These are phyloP conservation scores for Melanotaenia trifasciata DNA, from an alignment of 2,797 vertebrate species.

Conservation along the genomic window DNA sequence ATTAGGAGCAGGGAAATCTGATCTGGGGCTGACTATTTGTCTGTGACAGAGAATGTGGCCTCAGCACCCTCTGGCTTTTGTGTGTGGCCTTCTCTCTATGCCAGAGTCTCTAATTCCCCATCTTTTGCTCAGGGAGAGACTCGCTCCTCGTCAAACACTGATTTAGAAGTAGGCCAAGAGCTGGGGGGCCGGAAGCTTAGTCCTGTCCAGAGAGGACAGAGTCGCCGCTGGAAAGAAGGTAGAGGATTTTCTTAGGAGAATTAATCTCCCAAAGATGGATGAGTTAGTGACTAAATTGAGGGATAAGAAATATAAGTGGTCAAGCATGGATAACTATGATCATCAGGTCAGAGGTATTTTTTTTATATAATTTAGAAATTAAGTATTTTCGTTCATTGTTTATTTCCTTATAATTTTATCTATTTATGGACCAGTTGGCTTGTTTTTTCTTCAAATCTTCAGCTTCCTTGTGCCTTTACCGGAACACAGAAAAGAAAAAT, in stretches of 20 bases:
- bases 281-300: constrained; percentile 54
- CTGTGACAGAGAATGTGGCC: constrained; percentile 55
- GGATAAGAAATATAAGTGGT: constrained; percentile 46
- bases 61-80: constrained; percentile 57
- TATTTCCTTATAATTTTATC: not conserved
- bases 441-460: not conserved
- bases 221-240: constrained; percentile 50
- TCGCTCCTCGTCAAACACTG: constrained; percentile 80
- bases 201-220: constrained; percentile 63
- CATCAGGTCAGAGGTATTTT: constrained; percentile 48
- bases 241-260: constrained; percentile 68
- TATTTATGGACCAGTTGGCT: not conserved
- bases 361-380: constrained; percentile 23
- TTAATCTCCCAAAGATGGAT: constrained; percentile 59
- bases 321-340: constrained; percentile 51
- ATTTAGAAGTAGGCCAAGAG: constrained; percentile 82
- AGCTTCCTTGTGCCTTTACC: not conserved
- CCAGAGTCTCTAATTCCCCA: constrained; percentile 65
- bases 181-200: constrained; percentile 66
- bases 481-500: not conserved
- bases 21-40: constrained; percentile 61
- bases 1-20: constrained; percentile 64
- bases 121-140: constrained; percentile 70
- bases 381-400: constrained; percentile 6
- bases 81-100: constrained; percentile 71